Evolutionary conservation across 2,888 invertebrate species (phyloP).

Genomic region (Acrobasis consociella): DNA sequence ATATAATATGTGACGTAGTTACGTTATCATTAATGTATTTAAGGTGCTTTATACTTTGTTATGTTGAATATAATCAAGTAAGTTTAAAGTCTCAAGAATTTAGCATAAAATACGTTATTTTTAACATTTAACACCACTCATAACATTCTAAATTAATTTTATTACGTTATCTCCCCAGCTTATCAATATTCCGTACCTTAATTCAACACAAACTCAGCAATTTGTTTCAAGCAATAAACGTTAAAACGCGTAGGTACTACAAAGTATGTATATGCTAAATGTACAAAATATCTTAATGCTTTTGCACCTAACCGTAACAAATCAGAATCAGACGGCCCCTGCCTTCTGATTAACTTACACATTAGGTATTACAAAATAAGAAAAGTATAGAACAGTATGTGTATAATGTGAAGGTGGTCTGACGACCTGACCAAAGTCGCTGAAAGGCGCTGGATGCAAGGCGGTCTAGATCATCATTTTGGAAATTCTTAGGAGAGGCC

Average conservation of each 20-base stretch:
- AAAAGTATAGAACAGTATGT: background rate
- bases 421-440: too few relatives aligned
- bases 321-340: background rate
- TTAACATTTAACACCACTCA: background rate
- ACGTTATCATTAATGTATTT: too few relatives aligned
- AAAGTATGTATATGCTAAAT: constrained; percentile 4
- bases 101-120: background rate
- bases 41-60: too few relatives aligned
- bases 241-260: constrained; percentile 2
- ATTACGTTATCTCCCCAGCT: background rate
- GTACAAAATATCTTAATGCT: constrained; percentile 4
- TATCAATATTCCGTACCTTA: constrained; percentile 10
- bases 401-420: too few relatives aligned
- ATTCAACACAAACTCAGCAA: constrained; percentile 11
- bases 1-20: too few relatives aligned
- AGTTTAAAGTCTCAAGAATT: background rate
- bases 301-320: background rate
- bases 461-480: too few relatives aligned
- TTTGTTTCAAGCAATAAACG: constrained; percentile 10
- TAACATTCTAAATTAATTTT: constrained; percentile 6
- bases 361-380: background rate
- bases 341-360: background rate
- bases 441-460: too few relatives aligned
- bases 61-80: too few relatives aligned
- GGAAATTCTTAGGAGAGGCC: too few relatives aligned